A percentile compares a stretch with the other conserved stretches of the same genome.
phyloP scores from a whole-genome alignment of 2,797 vertebrate genomes.

The Etheostoma perlongum region DNA sequence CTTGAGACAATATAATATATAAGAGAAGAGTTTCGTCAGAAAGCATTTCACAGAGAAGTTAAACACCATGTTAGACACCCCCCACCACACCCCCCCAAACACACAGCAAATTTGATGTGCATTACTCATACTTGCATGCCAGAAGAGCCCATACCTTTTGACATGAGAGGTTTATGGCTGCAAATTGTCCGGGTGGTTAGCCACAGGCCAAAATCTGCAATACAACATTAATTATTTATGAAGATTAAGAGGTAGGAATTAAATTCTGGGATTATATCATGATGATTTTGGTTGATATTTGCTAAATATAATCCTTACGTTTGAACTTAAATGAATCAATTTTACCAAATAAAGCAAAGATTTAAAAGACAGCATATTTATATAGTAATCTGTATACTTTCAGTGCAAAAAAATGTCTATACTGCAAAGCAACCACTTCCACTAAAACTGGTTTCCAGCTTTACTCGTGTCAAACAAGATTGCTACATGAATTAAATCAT shows the following conservation, averaged over 20 bases:
- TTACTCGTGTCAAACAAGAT: not conserved
- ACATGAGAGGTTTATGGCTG: conserved; percentile 53
- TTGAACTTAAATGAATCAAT: not conserved
- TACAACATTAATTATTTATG: conserved; percentile 55
- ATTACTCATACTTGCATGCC: not conserved
- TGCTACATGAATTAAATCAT: conserved; percentile 3
- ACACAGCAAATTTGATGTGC: conserved; percentile 20
- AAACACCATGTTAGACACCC: conserved; percentile 21
- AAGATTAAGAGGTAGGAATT: conserved; percentile 53
- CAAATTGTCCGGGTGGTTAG: conserved; percentile 51
- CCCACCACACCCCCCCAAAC: too few relatives aligned
- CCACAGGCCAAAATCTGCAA: conserved; percentile 61
- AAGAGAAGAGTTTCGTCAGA: conserved; percentile 25
- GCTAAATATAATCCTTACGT: conserved; percentile 13
- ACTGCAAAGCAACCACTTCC: not conserved
- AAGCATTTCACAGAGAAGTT: not conserved
- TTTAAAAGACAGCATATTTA: not conserved
- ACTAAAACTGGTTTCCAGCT: conserved; percentile 21
- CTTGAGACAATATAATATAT: conserved; percentile 7
- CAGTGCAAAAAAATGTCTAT: not conserved
- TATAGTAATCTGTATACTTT: not conserved
- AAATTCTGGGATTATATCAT: conserved; percentile 36
- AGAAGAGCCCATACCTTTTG: conserved; percentile 40
- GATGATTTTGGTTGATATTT: conserved; percentile 18
- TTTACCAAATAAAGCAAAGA: conserved; percentile 4